phyloP scores from a whole-genome alignment of 2,113 vertebrate species.

The Oreochromis spilurus region DNA sequence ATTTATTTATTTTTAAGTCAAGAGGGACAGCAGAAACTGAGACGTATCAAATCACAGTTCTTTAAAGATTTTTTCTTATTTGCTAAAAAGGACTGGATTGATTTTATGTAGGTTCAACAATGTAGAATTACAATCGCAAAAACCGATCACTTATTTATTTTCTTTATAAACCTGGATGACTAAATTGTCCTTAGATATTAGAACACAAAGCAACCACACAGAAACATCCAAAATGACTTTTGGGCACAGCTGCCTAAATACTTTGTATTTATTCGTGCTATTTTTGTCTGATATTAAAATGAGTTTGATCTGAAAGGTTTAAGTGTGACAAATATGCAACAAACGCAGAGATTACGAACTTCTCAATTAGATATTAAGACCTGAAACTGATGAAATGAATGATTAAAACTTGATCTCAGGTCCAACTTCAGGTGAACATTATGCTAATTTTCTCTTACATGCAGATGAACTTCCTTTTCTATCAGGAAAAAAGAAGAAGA shows the following conservation, averaged over 20 bases:
- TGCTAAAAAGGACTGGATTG: rapidly evolving
- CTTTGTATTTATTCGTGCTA: rapidly evolving
- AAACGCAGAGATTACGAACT: background rate
- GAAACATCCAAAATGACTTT: background rate
- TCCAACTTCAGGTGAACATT: rapidly evolving
- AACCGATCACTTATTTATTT: background rate
- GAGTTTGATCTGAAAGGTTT: background rate
- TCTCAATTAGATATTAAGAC: background rate
- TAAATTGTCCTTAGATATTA: background rate
- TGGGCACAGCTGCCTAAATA: background rate
- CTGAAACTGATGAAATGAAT: background rate
- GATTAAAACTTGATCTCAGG: background rate
- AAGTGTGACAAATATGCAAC: background rate
- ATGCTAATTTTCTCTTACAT: rapidly evolving
- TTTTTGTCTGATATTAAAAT: background rate
- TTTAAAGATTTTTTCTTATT: background rate
- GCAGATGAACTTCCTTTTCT: rapidly evolving
- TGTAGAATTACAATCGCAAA: background rate
- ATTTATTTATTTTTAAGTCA: rapidly evolving
- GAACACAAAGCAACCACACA: background rate
- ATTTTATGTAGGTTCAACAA: rapidly evolving
- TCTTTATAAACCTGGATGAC: rapidly evolving
- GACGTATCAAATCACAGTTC: background rate
- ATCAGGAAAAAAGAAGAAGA: background rate
- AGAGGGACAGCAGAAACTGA: background rate